Percentiles rank a stretch among this genome's conserved stretches.
Conservation (phyloP, 1,140 invertebrate genomes). For the Drosophila kanapiae region DNA sequence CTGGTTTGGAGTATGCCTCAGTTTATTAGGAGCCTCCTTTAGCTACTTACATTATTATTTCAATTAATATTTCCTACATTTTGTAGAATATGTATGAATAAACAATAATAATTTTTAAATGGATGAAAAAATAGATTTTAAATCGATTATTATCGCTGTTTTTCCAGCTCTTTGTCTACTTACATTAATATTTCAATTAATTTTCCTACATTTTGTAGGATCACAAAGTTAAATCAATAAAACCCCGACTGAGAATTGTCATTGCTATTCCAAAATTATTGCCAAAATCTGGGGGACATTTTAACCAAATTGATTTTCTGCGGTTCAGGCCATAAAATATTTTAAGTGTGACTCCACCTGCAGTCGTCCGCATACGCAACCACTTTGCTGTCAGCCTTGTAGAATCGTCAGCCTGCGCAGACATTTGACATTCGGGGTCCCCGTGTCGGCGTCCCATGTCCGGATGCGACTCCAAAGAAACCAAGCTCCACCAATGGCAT, state of each 20-base stretch:
- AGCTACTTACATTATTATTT: no score
- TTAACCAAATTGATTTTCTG: background rate
- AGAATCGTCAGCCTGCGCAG: slow-evolving; percentile 50
- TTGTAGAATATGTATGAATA: no score
- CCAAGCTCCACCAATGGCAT: slow-evolving; percentile 28
- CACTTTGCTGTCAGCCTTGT: slow-evolving; percentile 46
- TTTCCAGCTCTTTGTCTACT: no score
- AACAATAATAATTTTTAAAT: background rate
- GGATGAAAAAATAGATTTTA: background rate
- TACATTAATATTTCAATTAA: no score
- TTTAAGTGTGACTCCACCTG: slow-evolving; percentile 37
- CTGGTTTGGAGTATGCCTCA: no score
- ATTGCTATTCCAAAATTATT: background rate
- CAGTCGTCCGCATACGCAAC: slow-evolving; percentile 21
- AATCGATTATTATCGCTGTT: background rate
- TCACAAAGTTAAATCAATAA: background rate
- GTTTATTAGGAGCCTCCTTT: no score
- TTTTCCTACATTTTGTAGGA: background rate
- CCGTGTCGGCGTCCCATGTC: slow-evolving; percentile 6
- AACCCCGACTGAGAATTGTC: background rate
- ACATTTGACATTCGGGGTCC: slow-evolving; percentile 30
- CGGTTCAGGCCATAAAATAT: slow-evolving; percentile 22
- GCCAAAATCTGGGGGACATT: background rate
- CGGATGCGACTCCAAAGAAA: slow-evolving; percentile 18
- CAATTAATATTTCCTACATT: no score